phyloP scores from a whole-genome alignment of 2,113 vertebrate genomes.

The Cyphomyrus plagiostoma region DNA sequence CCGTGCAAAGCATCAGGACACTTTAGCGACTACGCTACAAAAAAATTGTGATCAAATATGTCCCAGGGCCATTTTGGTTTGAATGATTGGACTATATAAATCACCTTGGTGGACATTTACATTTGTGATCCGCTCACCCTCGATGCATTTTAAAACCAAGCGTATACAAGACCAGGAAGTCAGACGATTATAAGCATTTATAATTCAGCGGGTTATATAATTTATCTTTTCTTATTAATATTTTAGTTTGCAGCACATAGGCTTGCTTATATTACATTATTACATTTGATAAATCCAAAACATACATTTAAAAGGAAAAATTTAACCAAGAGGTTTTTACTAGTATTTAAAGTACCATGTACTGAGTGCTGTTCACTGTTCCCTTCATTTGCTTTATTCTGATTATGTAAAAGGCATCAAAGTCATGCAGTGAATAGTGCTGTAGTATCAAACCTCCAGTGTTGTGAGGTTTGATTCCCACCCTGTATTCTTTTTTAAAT shows the following conservation, averaged over 20 bases:
- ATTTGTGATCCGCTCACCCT: background rate
- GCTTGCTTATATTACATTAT: background rate
- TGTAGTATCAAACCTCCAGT: background rate
- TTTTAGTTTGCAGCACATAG: background rate
- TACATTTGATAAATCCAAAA: background rate
- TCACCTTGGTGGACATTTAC: background rate
- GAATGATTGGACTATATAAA: background rate
- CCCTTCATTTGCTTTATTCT: background rate
- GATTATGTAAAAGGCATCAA: background rate
- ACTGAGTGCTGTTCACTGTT: background rate
- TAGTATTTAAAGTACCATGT: background rate
- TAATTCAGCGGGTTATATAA: background rate
- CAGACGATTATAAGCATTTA: background rate
- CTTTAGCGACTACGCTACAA: background rate
- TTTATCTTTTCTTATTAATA: background rate
- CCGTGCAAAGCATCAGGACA: background rate
- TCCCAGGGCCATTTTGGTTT: background rate
- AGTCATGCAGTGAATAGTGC: background rate
- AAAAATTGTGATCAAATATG: background rate
- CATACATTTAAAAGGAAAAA: background rate
- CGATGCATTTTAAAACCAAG: background rate
- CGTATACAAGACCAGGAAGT: background rate
- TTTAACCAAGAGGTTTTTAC: background rate
- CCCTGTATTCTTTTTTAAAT: background rate
- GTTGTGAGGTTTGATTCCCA: background rate